phyloP scores from a whole-genome alignment of 2,888 invertebrate genomes.

The Meloe dianella region DNA sequence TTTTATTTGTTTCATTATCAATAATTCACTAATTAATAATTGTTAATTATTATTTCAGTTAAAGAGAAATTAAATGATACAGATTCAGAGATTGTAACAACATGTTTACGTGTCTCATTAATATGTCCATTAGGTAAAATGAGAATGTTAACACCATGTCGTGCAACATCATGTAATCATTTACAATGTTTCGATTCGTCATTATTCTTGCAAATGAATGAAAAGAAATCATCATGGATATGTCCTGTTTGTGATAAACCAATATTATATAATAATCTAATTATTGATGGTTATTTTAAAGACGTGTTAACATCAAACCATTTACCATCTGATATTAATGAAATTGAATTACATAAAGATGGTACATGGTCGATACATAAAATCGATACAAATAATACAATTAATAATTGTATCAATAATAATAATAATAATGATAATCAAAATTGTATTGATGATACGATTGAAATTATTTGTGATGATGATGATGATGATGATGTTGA shows the following conservation, averaged over 20 bases:
- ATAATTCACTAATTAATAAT: background rate
- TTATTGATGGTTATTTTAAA: background rate
- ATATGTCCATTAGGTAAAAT: background rate
- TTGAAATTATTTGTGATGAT: constrained; percentile 1
- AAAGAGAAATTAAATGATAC: constrained; percentile 1
- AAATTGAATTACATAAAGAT: background rate
- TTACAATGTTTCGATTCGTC: background rate
- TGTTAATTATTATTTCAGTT: background rate
- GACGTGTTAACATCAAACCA: background rate
- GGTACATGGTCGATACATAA: background rate
- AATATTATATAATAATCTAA: background rate
- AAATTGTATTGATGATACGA: background rate
- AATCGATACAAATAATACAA: too few relatives aligned
- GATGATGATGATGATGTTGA: background rate
- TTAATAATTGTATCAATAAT: too few relatives aligned
- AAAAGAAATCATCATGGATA: background rate
- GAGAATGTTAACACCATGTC: background rate
- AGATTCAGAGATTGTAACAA: background rate
- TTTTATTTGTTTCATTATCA: background rate
- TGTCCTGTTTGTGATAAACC: background rate
- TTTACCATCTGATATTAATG: background rate
- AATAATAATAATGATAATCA: background rate
- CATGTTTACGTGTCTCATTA: background rate
- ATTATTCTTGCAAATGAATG: background rate
- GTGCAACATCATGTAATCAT: background rate